phyloP scores from a whole-genome alignment of 1,140 invertebrate genomes.

The Drosophila oshimai region DNA sequence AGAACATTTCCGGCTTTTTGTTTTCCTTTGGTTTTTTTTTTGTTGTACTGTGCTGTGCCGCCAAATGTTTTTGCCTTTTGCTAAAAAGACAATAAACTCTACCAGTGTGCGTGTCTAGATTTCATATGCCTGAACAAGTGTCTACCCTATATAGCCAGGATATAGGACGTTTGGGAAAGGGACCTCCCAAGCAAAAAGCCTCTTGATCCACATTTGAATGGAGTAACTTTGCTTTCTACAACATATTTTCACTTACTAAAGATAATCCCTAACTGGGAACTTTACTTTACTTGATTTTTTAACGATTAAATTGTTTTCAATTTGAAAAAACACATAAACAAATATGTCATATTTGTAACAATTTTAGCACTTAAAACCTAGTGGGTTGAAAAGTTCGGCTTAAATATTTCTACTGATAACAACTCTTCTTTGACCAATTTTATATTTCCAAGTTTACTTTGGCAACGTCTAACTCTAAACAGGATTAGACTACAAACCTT shows the following conservation, averaged over 20 bases:
- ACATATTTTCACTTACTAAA: constrained; percentile 8
- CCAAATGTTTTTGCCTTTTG: constrained; percentile 62
- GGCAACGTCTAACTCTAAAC: too few relatives aligned
- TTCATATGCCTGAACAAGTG: constrained; percentile 1
- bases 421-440: too few relatives aligned
- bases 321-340: too few relatives aligned
- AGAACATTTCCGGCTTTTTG: constrained; percentile 68
- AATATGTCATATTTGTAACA: too few relatives aligned
- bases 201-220: constrained; percentile 27
- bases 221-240: neutral
- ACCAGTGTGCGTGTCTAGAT: constrained; percentile 28
- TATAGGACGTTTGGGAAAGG: constrained; percentile 19
- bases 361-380: too few relatives aligned
- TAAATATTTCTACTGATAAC: too few relatives aligned
- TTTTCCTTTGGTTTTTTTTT: constrained; percentile 45
- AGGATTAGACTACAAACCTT: too few relatives aligned
- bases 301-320: neutral
- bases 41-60: constrained; percentile 45
- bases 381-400: too few relatives aligned
- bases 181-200: constrained; percentile 22
- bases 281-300: neutral
- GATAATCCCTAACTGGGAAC: neutral
- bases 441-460: too few relatives aligned
- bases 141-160: constrained; percentile 42
- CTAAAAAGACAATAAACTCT: constrained; percentile 74